These are phyloP conservation scores for Peribatodes rhomboidaria DNA, from an alignment of 2,888 invertebrate species.

Conservation along the genomic window DNA sequence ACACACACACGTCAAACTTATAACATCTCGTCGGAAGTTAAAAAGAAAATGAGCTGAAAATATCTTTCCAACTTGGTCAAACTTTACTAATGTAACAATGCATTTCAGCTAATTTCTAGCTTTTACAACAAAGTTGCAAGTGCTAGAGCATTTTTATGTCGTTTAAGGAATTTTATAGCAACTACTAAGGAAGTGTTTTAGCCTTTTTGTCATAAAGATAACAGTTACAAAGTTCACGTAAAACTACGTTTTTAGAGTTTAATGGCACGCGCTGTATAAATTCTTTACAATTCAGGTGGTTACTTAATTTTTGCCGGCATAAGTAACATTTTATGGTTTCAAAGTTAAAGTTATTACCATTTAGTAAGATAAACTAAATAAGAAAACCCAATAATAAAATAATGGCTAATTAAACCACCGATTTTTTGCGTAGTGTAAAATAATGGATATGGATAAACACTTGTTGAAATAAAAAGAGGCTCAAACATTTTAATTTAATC, in stretches of 20 bases:
- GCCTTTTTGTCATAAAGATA: constrained; percentile 27
- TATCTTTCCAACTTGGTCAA: background rate
- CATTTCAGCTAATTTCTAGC: constrained; percentile 15
- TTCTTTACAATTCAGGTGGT: background rate
- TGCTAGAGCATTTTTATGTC: constrained; percentile 9
- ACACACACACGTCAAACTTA: too few relatives aligned
- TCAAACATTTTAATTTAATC: too few relatives aligned
- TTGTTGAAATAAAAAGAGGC: too few relatives aligned
- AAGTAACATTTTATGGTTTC: too few relatives aligned
- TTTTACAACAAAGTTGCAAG: constrained; percentile 22
- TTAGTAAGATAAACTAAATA: too few relatives aligned
- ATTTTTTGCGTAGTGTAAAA: too few relatives aligned
- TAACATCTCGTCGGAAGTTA: too few relatives aligned
- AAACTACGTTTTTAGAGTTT: constrained; percentile 3
- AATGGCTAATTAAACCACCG: too few relatives aligned
- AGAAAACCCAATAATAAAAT: too few relatives aligned
- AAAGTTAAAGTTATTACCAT: too few relatives aligned
- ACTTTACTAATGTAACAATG: constrained; percentile 1
- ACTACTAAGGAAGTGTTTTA: constrained; percentile 28
- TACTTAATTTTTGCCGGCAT: too few relatives aligned
- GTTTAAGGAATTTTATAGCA: constrained; percentile 15
- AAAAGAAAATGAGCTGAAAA: background rate
- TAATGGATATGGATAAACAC: too few relatives aligned
- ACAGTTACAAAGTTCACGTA: constrained; percentile 17
- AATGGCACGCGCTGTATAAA: constrained; percentile 13